Percentiles rank a stretch among this genome's conserved stretches.
These are phyloP conservation scores for Oithona nana DNA, from an alignment of 2,888 invertebrate species.

Conservation along the genomic window DNA sequence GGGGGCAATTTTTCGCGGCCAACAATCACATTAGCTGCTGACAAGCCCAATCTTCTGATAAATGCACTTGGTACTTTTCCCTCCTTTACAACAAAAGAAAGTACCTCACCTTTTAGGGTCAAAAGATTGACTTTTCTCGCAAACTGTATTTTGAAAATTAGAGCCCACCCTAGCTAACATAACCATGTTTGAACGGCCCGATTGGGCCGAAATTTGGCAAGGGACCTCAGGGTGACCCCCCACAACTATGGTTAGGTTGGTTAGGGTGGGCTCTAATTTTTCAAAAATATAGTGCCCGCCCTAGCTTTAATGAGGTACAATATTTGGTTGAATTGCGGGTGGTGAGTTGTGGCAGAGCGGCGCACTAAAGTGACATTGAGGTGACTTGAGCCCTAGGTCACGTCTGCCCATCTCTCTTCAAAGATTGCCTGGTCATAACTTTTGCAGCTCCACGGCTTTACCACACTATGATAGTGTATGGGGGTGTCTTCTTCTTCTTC, in stretches of 20 bases:
- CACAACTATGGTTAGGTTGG: neutral
- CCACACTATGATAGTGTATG: too few relatives aligned
- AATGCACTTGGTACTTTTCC: neutral
- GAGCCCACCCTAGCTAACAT: neutral
- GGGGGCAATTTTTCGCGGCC: slow-evolving; percentile 6
- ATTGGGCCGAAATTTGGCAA: too few relatives aligned
- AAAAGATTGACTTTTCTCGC: too few relatives aligned
- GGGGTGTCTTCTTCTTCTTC: neutral
- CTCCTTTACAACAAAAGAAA: neutral
- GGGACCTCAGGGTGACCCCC: too few relatives aligned
- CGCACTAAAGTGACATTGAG: too few relatives aligned
- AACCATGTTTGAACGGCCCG: neutral
- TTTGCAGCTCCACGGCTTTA: too few relatives aligned
- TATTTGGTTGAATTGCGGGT: too few relatives aligned
- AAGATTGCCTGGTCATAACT: neutral
- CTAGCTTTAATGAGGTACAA: too few relatives aligned
- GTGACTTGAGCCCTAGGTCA: neutral
- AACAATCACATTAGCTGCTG: slow-evolving; percentile 9
- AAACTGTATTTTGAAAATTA: too few relatives aligned
- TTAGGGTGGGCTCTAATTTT: neutral
- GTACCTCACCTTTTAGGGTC: too few relatives aligned
- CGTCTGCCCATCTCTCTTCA: neutral
- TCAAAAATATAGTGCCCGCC: too few relatives aligned
- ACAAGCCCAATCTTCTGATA: slow-evolving; percentile 8
- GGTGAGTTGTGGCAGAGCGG: too few relatives aligned